A percentile compares a stretch with the other conserved stretches of the same genome.
Conservation (phyloP, 2,113 vertebrate genomes). For the Aptenodytes forsteri region DNA sequence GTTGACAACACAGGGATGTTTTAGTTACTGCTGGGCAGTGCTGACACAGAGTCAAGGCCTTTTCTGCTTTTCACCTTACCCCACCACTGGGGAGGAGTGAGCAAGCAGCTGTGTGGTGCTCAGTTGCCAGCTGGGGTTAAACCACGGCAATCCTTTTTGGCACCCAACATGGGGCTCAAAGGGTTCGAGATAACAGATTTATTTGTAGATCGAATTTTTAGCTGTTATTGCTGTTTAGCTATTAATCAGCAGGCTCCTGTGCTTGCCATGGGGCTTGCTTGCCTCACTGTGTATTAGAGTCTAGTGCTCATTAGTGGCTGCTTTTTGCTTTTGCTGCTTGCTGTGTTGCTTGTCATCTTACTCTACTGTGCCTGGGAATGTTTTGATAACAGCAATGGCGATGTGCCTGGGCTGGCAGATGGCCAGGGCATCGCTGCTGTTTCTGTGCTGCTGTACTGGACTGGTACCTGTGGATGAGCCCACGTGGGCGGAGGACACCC, state of each 20-base stretch:
- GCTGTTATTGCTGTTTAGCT: not conserved
- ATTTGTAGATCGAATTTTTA: not conserved
- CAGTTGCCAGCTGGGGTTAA: not conserved
- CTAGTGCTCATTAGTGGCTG: not conserved
- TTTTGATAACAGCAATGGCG: not conserved
- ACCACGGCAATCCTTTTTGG: not conserved
- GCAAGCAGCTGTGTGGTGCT: not conserved
- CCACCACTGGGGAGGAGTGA: not conserved
- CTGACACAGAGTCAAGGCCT: not conserved
- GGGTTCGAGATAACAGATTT: not conserved
- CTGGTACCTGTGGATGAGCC: not conserved
- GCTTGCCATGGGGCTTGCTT: not conserved
- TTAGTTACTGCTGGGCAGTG: not conserved
- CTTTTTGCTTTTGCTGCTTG: not conserved
- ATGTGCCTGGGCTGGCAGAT: not conserved
- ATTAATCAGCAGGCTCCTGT: not conserved
- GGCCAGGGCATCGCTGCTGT: not conserved
- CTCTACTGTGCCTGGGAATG: not conserved
- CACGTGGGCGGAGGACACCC: not conserved
- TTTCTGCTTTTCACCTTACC: too few relatives aligned
- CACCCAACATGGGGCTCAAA: rapidly evolving
- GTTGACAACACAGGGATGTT: not conserved
- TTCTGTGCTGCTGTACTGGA: not conserved
- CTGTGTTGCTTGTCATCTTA: not conserved
- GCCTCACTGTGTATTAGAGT: not conserved